Conservation (phyloP, 2,797 vertebrate species). For the Lateolabrax maculatus region DNA sequence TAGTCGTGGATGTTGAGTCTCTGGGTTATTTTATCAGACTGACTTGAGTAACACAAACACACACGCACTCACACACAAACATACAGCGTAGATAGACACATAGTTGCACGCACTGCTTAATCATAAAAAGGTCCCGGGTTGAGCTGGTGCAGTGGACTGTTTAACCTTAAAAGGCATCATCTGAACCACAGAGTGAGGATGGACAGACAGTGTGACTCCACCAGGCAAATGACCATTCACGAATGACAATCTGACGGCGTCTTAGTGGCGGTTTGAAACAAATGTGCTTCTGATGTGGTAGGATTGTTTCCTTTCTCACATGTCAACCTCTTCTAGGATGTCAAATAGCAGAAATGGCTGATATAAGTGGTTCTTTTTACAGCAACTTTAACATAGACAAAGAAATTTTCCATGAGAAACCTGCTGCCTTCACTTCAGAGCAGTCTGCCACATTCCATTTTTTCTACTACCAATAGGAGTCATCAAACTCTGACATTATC, state of each 20-base stretch:
- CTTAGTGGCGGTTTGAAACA: background rate
- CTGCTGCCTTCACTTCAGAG: background rate
- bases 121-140: conserved; percentile 38
- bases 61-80: background rate
- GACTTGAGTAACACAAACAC: conserved; percentile 18
- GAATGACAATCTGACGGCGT: background rate
- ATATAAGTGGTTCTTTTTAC: background rate
- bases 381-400: background rate
- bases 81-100: conserved; percentile 5
- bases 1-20: conserved; percentile 7
- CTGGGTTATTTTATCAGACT: conserved; percentile 24
- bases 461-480: no score
- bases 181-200: background rate
- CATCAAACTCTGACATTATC: no score
- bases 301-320: conserved; percentile 20
- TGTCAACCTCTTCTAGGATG: background rate
- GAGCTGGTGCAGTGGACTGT: conserved; percentile 18
- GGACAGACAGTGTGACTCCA: conserved; percentile 51
- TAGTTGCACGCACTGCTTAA: background rate
- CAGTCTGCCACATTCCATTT: no score
- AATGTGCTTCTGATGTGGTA: background rate
- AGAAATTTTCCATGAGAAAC: background rate
- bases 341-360: background rate
- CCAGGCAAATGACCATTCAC: conserved; percentile 29
- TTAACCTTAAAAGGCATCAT: conserved; percentile 70